phyloP scores from a whole-genome alignment of 2,888 invertebrate species.

The Lasioglossum pauxillum region DNA sequence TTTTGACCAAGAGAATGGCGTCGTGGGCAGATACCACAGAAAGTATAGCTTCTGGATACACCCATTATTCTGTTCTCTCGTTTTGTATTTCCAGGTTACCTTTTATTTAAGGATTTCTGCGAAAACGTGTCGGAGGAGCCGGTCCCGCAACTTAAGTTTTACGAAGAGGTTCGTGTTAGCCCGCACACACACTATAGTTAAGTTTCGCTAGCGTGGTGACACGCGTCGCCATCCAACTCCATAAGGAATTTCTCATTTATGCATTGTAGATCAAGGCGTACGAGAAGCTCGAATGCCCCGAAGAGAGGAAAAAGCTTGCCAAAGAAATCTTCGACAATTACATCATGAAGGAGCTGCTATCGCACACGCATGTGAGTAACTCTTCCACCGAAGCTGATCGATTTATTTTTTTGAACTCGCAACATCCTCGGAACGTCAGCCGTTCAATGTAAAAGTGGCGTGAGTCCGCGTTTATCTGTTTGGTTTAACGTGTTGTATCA shows the following conservation, averaged over 20 bases:
- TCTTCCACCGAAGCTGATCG: neutral
- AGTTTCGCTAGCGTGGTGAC: conserved; percentile 53
- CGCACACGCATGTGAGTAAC: conserved; percentile 97
- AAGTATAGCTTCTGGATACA: neutral
- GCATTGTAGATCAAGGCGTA: conserved; percentile 96
- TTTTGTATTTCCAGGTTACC: conserved; percentile 91
- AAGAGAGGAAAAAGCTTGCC: conserved; percentile 97
- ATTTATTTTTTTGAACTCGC: no score
- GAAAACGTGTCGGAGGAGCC: conserved; percentile 98
- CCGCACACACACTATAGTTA: conserved; percentile 43
- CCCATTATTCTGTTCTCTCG: conserved; percentile 2
- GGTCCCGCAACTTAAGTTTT: conserved; percentile 99
- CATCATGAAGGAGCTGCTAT: conserved; percentile 99
- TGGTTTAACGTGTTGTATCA: no score
- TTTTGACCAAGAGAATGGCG: no score
- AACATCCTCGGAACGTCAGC: no score
- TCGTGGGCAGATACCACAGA: neutral
- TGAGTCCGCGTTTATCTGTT: no score
- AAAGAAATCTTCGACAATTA: conserved; percentile 99
- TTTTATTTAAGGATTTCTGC: conserved; percentile 99
- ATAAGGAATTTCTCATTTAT: conserved; percentile 62
- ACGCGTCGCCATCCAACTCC: conserved; percentile 42
- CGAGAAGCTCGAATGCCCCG: conserved; percentile 98
- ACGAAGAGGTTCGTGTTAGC: conserved; percentile 95
- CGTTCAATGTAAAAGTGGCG: no score